Conservation (phyloP, 1,140 invertebrate species). For the Bombus picipes region DNA sequence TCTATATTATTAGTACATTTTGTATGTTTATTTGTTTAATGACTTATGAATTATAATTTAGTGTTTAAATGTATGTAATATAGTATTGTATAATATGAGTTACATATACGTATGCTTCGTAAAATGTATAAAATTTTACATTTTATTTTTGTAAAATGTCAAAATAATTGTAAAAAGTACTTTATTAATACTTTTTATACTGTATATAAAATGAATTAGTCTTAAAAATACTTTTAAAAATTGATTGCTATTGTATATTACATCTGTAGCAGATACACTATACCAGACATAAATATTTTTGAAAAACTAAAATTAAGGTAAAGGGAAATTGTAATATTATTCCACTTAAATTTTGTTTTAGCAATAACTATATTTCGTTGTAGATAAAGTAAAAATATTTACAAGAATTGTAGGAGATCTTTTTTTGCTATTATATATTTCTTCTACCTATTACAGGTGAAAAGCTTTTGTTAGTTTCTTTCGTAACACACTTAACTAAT, state of each 20-base stretch:
- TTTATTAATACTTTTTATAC: conserved; percentile 47
- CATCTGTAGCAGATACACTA: background rate
- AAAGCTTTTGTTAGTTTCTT: background rate
- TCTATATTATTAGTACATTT: background rate
- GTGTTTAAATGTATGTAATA: conserved; percentile 13
- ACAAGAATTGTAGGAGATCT: conserved; percentile 21
- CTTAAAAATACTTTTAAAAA: conserved; percentile 20
- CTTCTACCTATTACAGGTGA: background rate
- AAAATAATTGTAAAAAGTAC: conserved; percentile 45
- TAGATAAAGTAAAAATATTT: conserved; percentile 18
- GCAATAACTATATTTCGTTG: conserved; percentile 24
- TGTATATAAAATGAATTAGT: conserved; percentile 49
- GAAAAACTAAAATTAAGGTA: background rate
- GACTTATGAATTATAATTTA: background rate
- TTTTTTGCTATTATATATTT: conserved; percentile 39
- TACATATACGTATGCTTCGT: conserved; percentile 14
- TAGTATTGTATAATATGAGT: conserved; percentile 14
- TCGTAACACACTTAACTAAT: conserved; percentile 24
- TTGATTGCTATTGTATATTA: conserved; percentile 23
- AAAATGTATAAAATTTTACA: conserved; percentile 33
- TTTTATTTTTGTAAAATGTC: conserved; percentile 45
- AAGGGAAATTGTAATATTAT: background rate
- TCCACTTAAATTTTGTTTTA: background rate
- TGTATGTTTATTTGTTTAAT: conserved; percentile 4
- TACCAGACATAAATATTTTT: conserved; percentile 5